Base-by-base conservation (phyloP, 2,797 vertebrate genomes). In the Forpus xanthops region DNA sequence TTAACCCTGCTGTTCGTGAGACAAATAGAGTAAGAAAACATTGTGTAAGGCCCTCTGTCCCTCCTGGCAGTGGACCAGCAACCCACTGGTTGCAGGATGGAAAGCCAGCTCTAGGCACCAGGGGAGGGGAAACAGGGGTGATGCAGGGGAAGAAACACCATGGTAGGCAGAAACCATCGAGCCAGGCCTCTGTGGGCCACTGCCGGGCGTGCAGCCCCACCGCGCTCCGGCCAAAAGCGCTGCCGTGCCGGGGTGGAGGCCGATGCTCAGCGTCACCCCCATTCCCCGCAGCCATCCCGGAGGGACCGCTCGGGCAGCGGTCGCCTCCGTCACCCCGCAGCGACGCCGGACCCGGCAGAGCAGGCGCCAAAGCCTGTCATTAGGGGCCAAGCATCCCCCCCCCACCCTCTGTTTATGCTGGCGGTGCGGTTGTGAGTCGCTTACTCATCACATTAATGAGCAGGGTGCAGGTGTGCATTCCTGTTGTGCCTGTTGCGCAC, bases 401-500 rank as follows among this genome's bases (percentile, higher is more conserved):
- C 2, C 2, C 62, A 12, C 58, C 52, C 82, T 37, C 56, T 79
- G 64, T 33, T 73, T 16, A 67, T 30, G 19, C 65, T 17, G 4
- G 24, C 12, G 12, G 65, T 61, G 80, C 2, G 75, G 92, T 10
- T 3, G 53, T 1, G 17, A 24, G 31, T 27, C 2, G 35, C 85
- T 87, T 76, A 73, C 87, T 94, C 90, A 91, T 13, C 0, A 28
- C 87, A 41, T 52, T 79, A 35, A 87, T 44, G 87, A 71, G 5
- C 9, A 28, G 53, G 85, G 37, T 39, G 93, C 91, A 30, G 93
- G 84, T 14, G 85, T 19, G 74, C 78, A 4, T 72, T 85, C 94
- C 94, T 85, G 95, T 5, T 28, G 88, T 17, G 88, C 95, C 90
- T 52, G 95, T 73, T 23, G 81, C 87, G 1, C 93, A 74, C 5